These are phyloP conservation scores for Propithecus deckenii DNA, from an alignment of 2,797 vertebrate genomes.

Conservation along the genomic window DNA sequence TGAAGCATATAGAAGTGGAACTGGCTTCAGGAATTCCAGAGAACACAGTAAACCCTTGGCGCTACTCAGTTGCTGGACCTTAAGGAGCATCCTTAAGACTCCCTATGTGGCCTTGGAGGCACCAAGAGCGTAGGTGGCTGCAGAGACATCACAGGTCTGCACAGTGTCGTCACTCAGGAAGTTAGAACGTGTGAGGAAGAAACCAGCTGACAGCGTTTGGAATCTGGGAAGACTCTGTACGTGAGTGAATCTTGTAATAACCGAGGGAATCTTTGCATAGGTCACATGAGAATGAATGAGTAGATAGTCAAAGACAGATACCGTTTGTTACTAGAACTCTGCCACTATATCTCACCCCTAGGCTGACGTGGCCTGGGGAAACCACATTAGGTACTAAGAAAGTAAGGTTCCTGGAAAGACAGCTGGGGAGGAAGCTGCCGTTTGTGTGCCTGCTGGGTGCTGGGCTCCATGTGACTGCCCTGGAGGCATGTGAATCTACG, in stretches of 20 bases:
- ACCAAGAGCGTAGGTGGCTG: neutral
- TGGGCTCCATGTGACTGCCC: neutral
- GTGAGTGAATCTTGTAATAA: neutral
- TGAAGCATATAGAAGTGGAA: neutral
- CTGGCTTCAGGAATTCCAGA: neutral
- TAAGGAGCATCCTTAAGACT: neutral
- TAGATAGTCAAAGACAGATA: neutral
- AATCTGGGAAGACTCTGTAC: neutral
- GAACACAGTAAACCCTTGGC: neutral
- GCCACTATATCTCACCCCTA: neutral
- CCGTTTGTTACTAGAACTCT: neutral
- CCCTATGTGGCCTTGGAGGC: neutral
- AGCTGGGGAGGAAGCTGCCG: neutral
- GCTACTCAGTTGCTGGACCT: neutral
- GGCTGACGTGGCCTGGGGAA: neutral
- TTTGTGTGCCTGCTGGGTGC: neutral
- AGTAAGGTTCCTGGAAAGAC: neutral
- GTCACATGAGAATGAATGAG: neutral
- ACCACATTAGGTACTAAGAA: neutral
- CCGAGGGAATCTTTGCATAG: neutral
- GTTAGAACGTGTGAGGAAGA: neutral
- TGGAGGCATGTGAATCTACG: neutral
- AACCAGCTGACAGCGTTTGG: neutral
- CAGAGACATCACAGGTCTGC: neutral
- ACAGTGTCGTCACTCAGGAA: neutral